Base-by-base conservation (phyloP, 2,797 vertebrate species). In the Hoplostethus mediterraneus region DNA sequence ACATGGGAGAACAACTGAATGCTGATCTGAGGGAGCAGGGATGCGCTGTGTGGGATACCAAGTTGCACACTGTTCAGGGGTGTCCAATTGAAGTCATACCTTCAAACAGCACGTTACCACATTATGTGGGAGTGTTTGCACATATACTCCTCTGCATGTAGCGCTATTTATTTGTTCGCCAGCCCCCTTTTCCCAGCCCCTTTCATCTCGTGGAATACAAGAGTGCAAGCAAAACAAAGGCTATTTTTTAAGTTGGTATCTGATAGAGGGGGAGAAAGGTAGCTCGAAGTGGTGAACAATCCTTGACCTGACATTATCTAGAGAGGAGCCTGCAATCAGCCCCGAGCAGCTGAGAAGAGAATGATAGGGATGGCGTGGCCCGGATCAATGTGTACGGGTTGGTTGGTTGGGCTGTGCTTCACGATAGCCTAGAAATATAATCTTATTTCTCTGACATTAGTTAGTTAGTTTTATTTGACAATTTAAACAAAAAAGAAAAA, bases 121-220 rank as follows among this genome's bases (percentile, higher is more conserved):
- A 90, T 90, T 68, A 90, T 83, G 93, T 95, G 90, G 93, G 94
- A 90, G 93, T 90, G 80, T 87, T 89, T 86, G 80, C 71, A 79
- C 80, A 89, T 78, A 80, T 72, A 84, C 86, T 87, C 80, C 85
- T 92, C 90, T 85, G 85, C 87, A 84, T 75, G 67, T 49, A 56
- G 81, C 81, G 77, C 80, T 84, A 73, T 89, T 87, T 79, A 67
- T 89, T 89, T 91, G 71, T 82, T 85, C 66, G 69, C 71, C 66
- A 62, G 21, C 21, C 21, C 70, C 58, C n/a, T n/a, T 74, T 76
- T 63, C 77, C 8, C 17, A 71, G 57, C 13, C 45, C 17, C 52
- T 85, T 71, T 79, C 63, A 79, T 72, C 74, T 69, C 67, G 65
- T 72, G 38, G 42, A 84, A 82, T 53, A 72, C 30, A 51, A 66